phyloP scores from a whole-genome alignment of 2,113 vertebrate species.

The Mus pahari region DNA sequence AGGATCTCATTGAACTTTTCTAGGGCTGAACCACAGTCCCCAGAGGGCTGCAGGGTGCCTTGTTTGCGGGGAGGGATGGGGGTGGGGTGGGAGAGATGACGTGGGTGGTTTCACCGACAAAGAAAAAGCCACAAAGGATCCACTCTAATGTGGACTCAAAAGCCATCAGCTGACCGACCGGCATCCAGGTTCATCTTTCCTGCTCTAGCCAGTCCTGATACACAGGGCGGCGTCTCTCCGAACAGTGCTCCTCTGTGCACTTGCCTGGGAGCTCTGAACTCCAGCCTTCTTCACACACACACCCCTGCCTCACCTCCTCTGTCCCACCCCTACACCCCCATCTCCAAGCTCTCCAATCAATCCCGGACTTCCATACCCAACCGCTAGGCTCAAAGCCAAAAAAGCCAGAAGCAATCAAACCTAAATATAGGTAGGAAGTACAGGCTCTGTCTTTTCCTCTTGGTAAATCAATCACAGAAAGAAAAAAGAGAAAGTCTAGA shows the following conservation, averaged over 20 bases:
- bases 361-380: slow-evolving; percentile 24
- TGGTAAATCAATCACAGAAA: slow-evolving; percentile 23
- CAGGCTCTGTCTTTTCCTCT: neutral
- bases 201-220: slow-evolving; percentile 1
- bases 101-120: neutral
- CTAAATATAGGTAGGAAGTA: neutral
- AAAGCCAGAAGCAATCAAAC: neutral
- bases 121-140: slow-evolving; percentile 44
- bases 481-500: neutral
- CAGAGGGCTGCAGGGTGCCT: neutral
- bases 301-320: too few relatives aligned
- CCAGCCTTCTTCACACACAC: neutral
- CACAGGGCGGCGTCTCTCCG: neutral
- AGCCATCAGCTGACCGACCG: neutral
- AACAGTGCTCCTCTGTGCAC: neutral
- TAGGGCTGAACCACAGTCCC: neutral
- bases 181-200: slow-evolving; percentile 13
- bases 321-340: too few relatives aligned
- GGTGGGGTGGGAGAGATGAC: neutral
- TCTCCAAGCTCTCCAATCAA: neutral
- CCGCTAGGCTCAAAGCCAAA: slow-evolving; percentile 56
- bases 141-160: neutral
- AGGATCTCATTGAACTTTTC: neutral
- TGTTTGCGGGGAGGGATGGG: neutral
- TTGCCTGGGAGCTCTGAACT: neutral